Conservation (phyloP, 53 echinoderm and acorn worm genomes). For the Echinometra lucunter region DNA sequence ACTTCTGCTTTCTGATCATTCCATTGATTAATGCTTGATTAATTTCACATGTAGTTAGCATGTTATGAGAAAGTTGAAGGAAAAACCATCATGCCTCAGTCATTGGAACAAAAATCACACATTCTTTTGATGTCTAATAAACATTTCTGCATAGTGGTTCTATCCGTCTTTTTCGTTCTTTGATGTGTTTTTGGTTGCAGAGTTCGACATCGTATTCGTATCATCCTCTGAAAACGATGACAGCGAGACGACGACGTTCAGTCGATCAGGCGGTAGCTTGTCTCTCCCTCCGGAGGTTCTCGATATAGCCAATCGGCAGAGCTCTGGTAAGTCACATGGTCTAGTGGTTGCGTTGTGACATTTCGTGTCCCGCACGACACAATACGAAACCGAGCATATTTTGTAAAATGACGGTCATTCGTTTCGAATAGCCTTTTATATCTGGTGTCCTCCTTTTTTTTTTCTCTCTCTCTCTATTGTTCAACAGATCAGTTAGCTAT, state of each 20-base stretch:
- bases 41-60: no score
- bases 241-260: background rate
- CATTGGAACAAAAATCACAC: no score
- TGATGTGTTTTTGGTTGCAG: background rate
- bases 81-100: no score
- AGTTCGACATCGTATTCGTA: slow-evolving; percentile 52
- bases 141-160: background rate
- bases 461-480: background rate
- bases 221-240: background rate
- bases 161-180: background rate
- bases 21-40: no score
- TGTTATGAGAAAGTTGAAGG: no score
- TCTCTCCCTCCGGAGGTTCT: slow-evolving; percentile 48
- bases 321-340: slow-evolving; percentile 24
- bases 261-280: slow-evolving; percentile 19
- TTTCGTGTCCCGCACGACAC: background rate
- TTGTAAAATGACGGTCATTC: no score
- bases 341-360: background rate
- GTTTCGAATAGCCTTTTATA: background rate
- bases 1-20: no score
- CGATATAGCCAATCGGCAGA: background rate
- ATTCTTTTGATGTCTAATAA: no score
- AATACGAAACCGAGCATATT: background rate
- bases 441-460: no score
- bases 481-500: slow-evolving; percentile 61